Evolutionary conservation across 2,113 vertebrate genomes (phyloP).

Genomic region (Mesocricetus auratus): DNA sequence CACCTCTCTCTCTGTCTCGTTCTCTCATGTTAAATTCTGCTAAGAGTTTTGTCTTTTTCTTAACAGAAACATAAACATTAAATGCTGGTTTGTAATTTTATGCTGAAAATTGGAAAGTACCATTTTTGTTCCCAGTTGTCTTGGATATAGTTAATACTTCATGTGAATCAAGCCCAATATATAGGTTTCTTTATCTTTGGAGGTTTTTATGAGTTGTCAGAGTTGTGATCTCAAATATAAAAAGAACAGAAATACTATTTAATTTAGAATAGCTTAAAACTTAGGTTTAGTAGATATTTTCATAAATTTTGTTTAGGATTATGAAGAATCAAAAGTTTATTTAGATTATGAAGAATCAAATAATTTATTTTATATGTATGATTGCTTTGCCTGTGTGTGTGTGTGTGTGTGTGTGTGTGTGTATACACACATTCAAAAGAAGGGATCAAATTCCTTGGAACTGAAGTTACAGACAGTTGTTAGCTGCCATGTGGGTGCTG

Average conservation of each 20-base stretch:
- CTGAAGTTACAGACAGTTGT: background rate
- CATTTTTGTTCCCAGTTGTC: constrained; percentile 25
- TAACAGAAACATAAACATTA: constrained; percentile 14
- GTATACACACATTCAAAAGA: too few relatives aligned
- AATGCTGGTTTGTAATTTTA: constrained; percentile 26
- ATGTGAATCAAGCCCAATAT: background rate
- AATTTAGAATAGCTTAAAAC: constrained; percentile 50
- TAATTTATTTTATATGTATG: too few relatives aligned
- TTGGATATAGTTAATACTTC: constrained; percentile 1
- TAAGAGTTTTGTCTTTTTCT: constrained; percentile 1
- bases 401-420: too few relatives aligned
- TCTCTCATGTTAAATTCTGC: background rate
- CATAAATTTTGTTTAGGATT: constrained; percentile 2
- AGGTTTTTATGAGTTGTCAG: background rate
- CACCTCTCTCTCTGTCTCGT: background rate
- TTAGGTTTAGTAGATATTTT: constrained; percentile 13
- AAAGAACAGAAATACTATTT: constrained; percentile 43
- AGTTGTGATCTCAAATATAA: constrained; percentile 48
- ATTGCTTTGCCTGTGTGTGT: too few relatives aligned
- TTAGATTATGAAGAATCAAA: constrained; percentile 17
- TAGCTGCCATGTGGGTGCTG: background rate
- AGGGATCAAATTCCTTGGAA: too few relatives aligned
- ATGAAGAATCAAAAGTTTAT: constrained; percentile 1
- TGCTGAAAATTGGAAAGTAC: constrained; percentile 42
- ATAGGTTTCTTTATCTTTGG: constrained; percentile 50